These are phyloP conservation scores for Hafferia zeledoni DNA, from an alignment of 2,797 vertebrate genomes.

Conservation along the genomic window DNA sequence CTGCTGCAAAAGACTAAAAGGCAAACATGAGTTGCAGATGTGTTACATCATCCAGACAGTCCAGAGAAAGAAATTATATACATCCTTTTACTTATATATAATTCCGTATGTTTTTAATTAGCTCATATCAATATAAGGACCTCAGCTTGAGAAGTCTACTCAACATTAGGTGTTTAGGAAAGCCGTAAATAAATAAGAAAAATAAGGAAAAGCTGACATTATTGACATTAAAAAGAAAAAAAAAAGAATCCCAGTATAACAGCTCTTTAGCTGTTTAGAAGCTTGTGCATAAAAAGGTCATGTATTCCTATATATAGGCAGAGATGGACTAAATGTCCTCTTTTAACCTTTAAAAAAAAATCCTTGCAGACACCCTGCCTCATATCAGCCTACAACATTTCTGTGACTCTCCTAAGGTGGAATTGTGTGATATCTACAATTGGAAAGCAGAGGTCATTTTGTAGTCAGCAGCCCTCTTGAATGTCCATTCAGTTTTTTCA, in stretches of 20 bases:
- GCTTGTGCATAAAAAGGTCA: not conserved
- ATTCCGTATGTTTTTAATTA: not conserved
- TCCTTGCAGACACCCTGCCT: not conserved
- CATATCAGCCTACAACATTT: not conserved
- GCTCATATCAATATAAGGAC: not conserved
- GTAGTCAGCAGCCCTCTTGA: not conserved
- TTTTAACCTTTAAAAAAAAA: not conserved
- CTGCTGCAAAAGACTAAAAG: not conserved
- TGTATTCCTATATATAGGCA: not conserved
- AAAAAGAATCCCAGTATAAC: not conserved
- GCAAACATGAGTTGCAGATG: fast-evolving
- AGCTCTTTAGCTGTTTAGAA: not conserved
- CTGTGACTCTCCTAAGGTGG: not conserved
- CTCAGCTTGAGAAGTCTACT: not conserved
- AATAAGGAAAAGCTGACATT: not conserved
- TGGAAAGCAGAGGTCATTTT: not conserved
- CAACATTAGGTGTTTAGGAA: not conserved
- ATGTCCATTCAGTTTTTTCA: not conserved
- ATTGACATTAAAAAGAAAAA: not conserved
- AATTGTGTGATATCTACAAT: not conserved
- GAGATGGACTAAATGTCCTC: not conserved
- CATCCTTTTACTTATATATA: not conserved
- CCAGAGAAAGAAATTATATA: not conserved
- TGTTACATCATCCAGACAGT: not conserved
- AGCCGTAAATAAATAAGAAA: not conserved